These are phyloP conservation scores for Andrena minutula DNA, from an alignment of 2,888 invertebrate genomes.

Conservation along the genomic window DNA sequence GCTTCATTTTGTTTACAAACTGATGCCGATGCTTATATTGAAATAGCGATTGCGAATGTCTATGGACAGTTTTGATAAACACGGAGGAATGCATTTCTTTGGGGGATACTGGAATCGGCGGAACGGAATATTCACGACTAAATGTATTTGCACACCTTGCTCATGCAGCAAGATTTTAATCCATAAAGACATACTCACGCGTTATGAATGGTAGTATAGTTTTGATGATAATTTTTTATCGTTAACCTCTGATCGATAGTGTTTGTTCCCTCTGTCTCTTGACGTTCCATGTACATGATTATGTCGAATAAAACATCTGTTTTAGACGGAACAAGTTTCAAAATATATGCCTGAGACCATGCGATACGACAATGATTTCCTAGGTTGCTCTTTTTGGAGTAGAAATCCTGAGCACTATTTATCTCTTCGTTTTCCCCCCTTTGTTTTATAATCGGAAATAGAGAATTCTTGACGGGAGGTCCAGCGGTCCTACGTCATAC, in stretches of 20 bases:
- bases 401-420: conserved; percentile 36
- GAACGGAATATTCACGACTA: background rate
- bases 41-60: conserved; percentile 10
- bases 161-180: conserved; percentile 21
- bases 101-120: conserved; percentile 24
- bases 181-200: conserved; percentile 1
- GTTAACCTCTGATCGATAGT: background rate
- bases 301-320: conserved; percentile 40
- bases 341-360: conserved; percentile 28
- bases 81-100: conserved; percentile 7
- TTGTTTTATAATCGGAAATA: conserved; percentile 65
- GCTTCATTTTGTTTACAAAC: background rate
- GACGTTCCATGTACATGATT: background rate
- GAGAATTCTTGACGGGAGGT: conserved; percentile 78
- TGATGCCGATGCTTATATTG: background rate
- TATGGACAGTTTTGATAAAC: conserved; percentile 53
- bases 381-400: conserved; percentile 43
- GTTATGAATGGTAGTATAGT: conserved; percentile 6
- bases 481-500: conserved; percentile 70
- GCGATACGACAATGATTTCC: conserved; percentile 52
- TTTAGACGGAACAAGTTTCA: conserved; percentile 51
- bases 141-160: conserved; percentile 11
- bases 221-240: conserved; percentile 13
- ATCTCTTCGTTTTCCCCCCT: conserved; percentile 33
- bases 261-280: background rate